Conservation (phyloP, 1,140 invertebrate genomes). For the Trypoxylus dichotomus region DNA sequence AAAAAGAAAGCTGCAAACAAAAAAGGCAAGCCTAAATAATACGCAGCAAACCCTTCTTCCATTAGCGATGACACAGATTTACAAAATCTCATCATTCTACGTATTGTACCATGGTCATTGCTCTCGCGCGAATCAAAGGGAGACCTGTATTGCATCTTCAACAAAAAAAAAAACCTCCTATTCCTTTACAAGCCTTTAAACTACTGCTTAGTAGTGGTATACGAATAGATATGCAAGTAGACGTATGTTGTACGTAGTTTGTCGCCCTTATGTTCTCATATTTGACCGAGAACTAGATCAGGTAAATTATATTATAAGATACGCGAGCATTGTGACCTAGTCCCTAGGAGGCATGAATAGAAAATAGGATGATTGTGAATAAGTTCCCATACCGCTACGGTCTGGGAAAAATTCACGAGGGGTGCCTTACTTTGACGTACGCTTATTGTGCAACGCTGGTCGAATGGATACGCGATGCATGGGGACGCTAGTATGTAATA, state of each 20-base stretch:
- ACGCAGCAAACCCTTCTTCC: neutral
- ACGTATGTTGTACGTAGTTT: neutral
- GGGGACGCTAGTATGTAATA: neutral
- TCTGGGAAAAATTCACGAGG: slow-evolving; percentile 18
- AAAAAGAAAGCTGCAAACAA: neutral
- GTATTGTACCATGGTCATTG: neutral
- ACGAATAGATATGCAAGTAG: neutral
- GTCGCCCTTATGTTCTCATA: neutral
- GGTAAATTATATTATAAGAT: slow-evolving; percentile 26
- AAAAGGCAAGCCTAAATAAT: neutral
- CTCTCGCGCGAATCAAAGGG: neutral
- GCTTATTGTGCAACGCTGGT: neutral
- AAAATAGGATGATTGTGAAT: slow-evolving; percentile 17
- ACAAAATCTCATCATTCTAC: slow-evolving; percentile 6
- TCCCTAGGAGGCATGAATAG: slow-evolving; percentile 22
- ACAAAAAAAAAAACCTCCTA: neutral
- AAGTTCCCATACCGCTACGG: slow-evolving; percentile 11
- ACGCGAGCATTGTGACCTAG: slow-evolving; percentile 14
- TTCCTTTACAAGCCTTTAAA: neutral
- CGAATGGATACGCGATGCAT: neutral
- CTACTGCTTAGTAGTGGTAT: neutral
- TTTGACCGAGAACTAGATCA: slow-evolving; percentile 18
- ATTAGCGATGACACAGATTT: slow-evolving; percentile 21
- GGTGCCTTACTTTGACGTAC: neutral
- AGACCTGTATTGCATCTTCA: slow-evolving; percentile 19